Base-by-base conservation (phyloP, 2,113 vertebrate species). In the Promerops cafer region DNA sequence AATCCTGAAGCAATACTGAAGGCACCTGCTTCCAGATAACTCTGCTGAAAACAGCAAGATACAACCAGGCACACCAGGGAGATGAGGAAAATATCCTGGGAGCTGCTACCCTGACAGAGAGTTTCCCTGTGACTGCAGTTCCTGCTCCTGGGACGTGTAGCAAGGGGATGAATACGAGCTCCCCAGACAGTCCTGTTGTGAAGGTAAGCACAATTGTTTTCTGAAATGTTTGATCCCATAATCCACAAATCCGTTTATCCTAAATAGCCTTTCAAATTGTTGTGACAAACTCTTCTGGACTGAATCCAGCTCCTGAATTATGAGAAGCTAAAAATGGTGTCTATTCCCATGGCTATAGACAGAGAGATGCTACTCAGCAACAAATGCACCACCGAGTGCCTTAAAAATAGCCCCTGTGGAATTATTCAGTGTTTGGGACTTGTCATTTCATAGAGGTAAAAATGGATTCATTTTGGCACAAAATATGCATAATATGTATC, bases 371-470 rank as follows among this genome's bases (percentile, higher is more conserved):
- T 94, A 88, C 80, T 97, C 94, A 92, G 91, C 93, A 92, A 81
- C 95, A 87, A 94, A 92, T 47, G 69, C 42, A 77, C 64, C 83
- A 92, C 63, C 39, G 35, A 92, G 54, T 89, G 64, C 71, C 88
- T 71, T 86, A 96, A 97, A 97, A 96, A 97, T 95, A 96, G 83
- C 65, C 93, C 68, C 85, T 81, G 35, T 74, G 70, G 89, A 93
- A 94, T 97, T 94, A 96, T 94, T 96, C 83, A 90, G 90, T 94
- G 93, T 93, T 95, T 94, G 88, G 61, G 45, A 94, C 68, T 90
- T 96, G 90, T 92, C 40, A 83, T 94, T 94, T 92, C 80, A 37
- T 16, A 81, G 37, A 42, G 59, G 56, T 93, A 96, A 95, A 96
- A 96, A 93, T 81, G 79, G 80, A 94, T 83, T 72, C 6, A 68